Conservation (phyloP, 2,113 vertebrate genomes). For the Mormyrus lacerda region DNA sequence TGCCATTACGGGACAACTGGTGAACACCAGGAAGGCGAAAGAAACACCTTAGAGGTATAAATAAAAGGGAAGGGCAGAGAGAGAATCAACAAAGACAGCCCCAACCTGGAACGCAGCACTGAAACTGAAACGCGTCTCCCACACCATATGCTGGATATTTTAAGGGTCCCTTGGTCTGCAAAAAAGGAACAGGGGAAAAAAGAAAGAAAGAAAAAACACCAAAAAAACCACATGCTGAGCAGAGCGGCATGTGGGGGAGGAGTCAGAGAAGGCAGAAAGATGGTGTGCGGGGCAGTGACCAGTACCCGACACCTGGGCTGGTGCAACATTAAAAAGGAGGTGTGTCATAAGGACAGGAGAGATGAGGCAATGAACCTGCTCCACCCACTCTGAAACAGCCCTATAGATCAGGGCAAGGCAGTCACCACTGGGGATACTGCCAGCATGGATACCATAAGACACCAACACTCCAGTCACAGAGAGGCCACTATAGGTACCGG, state of each 20-base stretch:
- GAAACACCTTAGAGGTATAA: background rate
- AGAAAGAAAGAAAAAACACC: background rate
- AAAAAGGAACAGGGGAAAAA: background rate
- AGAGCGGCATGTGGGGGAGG: background rate
- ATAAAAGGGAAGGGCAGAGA: background rate
- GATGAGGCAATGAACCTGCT: background rate
- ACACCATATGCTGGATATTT: background rate
- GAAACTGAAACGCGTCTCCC: background rate
- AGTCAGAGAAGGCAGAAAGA: background rate
- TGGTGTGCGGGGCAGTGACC: background rate
- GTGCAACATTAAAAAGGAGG: background rate
- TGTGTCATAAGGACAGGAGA: background rate
- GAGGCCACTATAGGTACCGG: background rate
- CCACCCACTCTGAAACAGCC: background rate
- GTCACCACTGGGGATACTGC: background rate
- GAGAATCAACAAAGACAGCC: background rate
- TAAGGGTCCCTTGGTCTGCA: background rate
- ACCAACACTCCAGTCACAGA: background rate
- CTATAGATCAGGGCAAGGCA: background rate
- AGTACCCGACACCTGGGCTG: background rate
- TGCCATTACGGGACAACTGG: background rate
- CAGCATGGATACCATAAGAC: too few species aligned
- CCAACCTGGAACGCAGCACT: background rate
- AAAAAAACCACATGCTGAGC: background rate
- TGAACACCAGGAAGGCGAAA: background rate